Base-by-base conservation (phyloP, 2,888 invertebrate species). In the Ectobius pallidus region DNA sequence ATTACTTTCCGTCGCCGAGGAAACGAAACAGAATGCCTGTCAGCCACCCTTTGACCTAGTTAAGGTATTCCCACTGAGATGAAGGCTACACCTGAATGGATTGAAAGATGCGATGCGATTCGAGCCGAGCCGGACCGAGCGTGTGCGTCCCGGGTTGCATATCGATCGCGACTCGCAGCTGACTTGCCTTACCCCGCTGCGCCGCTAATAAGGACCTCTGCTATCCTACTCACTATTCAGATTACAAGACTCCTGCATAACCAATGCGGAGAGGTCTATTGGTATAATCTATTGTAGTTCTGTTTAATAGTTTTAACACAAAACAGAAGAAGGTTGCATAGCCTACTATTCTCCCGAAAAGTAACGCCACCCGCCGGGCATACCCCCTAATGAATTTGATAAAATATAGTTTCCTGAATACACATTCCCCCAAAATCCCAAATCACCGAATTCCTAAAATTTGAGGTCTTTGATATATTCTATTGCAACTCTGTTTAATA, bases 31-130 rank as follows among this genome's bases (percentile, higher is more conserved):
- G 6, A 39, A 39, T 14, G 39, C 39, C 3, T n/a, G n/a, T n/a
- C n/a, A n/a, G n/a, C n/a, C n/a, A n/a, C 3, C 22, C 52, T 0
- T 22, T 52, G 52, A 52, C 25, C 52, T 14, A 52, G 52, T 52
- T 52, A 52, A 52, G 52, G 25, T 25, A 52, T 52, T 22, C 52
- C 22, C 52, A 52, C n/a, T n/a, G 52, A 18, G 25, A 52, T 52
- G 52, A 22, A 39, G 7, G 39, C 6, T n/a, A 22, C 2, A 52
- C 18, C 7, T 18, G 52, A 52, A 52, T 52, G 25, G 25, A 22
- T 52, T 2, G 52, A 52, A 52, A n/a, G 52, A 22, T 22, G 52
- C 52, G 52, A 52, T 25, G 52, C 0, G 2, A 52, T 20, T 25
- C 52, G 52, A 52, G 9, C 11, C 9, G 6, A 25, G 11, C 52